Evolutionary conservation across 2,888 invertebrate species (phyloP), one percentile per base, ranked within the genome.

Genomic region (Podabrus alpinus): DNA sequence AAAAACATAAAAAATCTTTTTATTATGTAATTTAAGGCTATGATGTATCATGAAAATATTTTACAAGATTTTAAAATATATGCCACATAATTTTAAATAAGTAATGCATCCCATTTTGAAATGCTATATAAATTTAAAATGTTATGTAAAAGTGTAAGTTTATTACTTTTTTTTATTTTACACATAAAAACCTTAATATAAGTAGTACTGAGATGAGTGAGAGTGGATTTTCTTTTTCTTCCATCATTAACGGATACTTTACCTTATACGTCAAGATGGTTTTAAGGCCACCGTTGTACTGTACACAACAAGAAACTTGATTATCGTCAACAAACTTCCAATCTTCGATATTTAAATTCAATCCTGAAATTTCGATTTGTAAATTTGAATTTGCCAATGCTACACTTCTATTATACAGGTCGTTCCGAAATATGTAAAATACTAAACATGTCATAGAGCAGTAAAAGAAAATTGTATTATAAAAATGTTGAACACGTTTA

Each of bases 11-110:
- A 45, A 64, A 15, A 64, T 61, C 62, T 15, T 64, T 21, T 64
- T 64, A 64, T 64, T 64, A 64, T 19, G 62, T 21, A 64, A 64
- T 64, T 64, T 64, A 64, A 64, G 21, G 62, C 17, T 64, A 21
- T 19, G 62, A 64, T 64, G 13, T 64, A 64, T 19, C 19, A 19
- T 16, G 62, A 16, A 64, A 64, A 64, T 64, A 64, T 64, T 64
- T 64, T 15, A 64, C 62, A 64, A 17, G 62, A 64, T 64, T 19
- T 64, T 74, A 45, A 45, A 45, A 45, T 45, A 45, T 45, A 45
- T 45, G 45, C 45, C 45, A 45, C 45, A 45, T 45, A 45, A 45
- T 45, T 45, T 45, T 45, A 45, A 45, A 45, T 45, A 45, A 45
- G 45, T 45, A 45, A 45, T 45, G 45, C 45, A 45, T 45, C n/a